Percentiles rank a stretch among this genome's conserved stretches.
Conservation (phyloP, 2,797 vertebrate species). For the Synaphobranchus kaupii region DNA sequence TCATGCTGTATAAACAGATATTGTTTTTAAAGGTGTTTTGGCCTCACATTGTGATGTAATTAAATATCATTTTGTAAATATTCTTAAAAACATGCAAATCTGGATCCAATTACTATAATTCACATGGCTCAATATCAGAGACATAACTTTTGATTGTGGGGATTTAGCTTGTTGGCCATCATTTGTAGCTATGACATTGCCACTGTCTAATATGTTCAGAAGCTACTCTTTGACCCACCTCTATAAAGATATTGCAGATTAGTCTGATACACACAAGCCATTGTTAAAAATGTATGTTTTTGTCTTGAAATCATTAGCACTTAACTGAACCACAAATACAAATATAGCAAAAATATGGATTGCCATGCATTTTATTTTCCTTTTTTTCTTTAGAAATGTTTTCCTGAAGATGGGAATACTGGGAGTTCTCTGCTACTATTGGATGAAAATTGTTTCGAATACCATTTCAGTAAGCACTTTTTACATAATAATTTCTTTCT, state of each 20-base stretch:
- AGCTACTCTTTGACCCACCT: neutral
- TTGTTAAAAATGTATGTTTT: neutral
- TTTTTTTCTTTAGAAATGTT: slow-evolving; percentile 74
- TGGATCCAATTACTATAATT: neutral
- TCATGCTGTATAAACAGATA: neutral
- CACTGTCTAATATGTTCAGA: neutral
- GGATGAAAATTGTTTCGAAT: slow-evolving; percentile 75
- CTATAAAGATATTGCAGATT: neutral
- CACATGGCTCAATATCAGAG: neutral
- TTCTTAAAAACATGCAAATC: neutral
- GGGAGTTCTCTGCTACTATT: slow-evolving; percentile 90
- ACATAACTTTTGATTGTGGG: neutral
- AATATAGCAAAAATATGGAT: neutral
- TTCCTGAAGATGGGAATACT: slow-evolving; percentile 87
- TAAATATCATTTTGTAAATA: neutral
- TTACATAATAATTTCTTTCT: neutral
- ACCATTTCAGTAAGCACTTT: slow-evolving; percentile 56
- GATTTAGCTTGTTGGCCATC: neutral
- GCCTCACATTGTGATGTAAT: neutral
- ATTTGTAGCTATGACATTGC: neutral
- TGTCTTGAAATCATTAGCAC: neutral
- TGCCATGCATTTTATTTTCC: neutral
- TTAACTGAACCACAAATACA: neutral
- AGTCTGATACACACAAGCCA: neutral
- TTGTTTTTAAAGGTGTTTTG: neutral